phyloP scores from a whole-genome alignment of 2,113 vertebrate genomes.

The Typhlomys cinereus region DNA sequence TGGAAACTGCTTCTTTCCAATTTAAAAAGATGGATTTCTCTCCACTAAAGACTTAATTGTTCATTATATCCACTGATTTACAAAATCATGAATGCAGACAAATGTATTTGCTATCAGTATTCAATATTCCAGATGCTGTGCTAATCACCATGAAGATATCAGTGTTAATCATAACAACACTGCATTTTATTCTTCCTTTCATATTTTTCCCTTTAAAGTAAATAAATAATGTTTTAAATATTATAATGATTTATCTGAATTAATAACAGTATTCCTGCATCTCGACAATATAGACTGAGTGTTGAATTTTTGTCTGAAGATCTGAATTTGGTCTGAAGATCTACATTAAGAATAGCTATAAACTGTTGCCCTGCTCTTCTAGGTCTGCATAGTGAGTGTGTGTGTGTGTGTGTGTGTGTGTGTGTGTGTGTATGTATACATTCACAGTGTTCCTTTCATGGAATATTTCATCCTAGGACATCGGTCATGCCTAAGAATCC shows the following conservation, averaged over 20 bases:
- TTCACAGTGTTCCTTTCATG: not conserved
- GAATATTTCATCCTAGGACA: not conserved
- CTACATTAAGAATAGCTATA: not conserved
- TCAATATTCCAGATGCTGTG: not conserved
- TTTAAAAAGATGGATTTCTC: too few relatives aligned
- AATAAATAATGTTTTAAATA: not conserved
- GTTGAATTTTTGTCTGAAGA: not conserved
- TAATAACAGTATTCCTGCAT: not conserved
- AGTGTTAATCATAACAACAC: not conserved
- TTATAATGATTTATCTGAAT: not conserved
- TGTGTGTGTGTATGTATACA: accelerated
- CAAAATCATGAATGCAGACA: too few relatives aligned
- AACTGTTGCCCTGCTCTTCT: accelerated
- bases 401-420: too few relatives aligned
- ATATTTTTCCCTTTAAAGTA: not conserved
- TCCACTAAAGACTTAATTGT: too few relatives aligned
- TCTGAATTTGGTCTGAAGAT: not conserved
- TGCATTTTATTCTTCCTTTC: not conserved
- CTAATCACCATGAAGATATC: not conserved
- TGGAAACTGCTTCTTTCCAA: too few relatives aligned
- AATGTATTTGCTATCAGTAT: too few relatives aligned
- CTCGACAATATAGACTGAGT: not conserved
- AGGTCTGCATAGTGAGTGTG: too few relatives aligned
- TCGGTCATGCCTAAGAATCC: not conserved
- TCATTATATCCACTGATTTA: too few relatives aligned